Evolutionary conservation across 2,888 invertebrate genomes (phyloP), one percentile per base, ranked within the genome.

Genomic region (Cetonia aurata): DNA sequence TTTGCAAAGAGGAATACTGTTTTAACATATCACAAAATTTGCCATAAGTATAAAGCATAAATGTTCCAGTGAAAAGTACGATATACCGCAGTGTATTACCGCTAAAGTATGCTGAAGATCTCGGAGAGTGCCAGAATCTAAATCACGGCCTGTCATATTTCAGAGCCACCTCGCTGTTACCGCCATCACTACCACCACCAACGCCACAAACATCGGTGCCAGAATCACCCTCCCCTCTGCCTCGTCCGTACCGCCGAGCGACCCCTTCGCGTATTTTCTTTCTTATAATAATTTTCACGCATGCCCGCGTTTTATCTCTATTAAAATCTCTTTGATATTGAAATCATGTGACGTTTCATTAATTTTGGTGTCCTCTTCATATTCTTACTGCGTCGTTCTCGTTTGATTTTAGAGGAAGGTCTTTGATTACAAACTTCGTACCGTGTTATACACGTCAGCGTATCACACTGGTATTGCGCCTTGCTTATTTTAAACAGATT

Each of bases 311-410:
- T 82, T 82, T 81, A 83, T 84, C 83, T 83, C 83, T 82, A 85
- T 84, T 85, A 84, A 84, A 83, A 83, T 84, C 83, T 81, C 82
- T 84, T 84, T 83, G 83, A 84, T 84, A 84, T 84, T 84, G 83
- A 83, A 83, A 84, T 84, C 86, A 85, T 83, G 82, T 83, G 83
- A 83, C 83, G 83, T 84, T 84, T 83, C 83, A 83, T 84, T 84
- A 83, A 84, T 84, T 83, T 80, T 76, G 80, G 71, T 79, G 81
- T 82, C 82, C 81, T 81, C 79, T 81, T 81, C 80, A 79, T 52
- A 65, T 65, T 65, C 62, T 65, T 65, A 65, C 62, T 41, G 31
- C 60, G 60, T 48, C 41, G 62, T 50, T 48, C 62, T 65, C 50
- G 62, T 50, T 65, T 65, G 62, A 65, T 65, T 50, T 65, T 65